These are phyloP conservation scores for Cenopis cana DNA, from an alignment of 2,888 invertebrate genomes.

Conservation along the genomic window DNA sequence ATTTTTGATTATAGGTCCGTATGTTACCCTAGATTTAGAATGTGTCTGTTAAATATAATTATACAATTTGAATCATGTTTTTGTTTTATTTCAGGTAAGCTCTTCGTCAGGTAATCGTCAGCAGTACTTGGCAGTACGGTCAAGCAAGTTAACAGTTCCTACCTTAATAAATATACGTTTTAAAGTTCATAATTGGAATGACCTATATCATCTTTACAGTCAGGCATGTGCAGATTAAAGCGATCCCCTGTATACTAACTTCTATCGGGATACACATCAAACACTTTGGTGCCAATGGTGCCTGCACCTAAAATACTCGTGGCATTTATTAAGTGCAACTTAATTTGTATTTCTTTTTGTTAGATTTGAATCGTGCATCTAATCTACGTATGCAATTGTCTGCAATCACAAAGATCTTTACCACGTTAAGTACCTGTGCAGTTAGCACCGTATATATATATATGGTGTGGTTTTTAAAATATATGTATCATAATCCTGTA, in stretches of 20 bases:
- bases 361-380: too few relatives aligned
- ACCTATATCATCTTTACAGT: too few relatives aligned
- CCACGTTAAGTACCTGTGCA: not conserved
- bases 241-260: too few relatives aligned
- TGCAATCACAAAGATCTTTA: not conserved
- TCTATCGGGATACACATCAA: too few relatives aligned
- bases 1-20: slow-evolving; percentile 1
- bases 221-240: too few relatives aligned
- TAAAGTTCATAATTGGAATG: too few relatives aligned
- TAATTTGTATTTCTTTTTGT: too few relatives aligned
- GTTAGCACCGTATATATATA: not conserved
- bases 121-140: not conserved
- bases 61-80: not conserved
- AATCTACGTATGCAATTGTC: not conserved
- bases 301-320: too few relatives aligned
- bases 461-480: not conserved
- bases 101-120: not conserved
- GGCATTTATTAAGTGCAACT: too few relatives aligned
- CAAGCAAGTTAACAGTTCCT: not conserved
- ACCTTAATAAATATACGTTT: too few relatives aligned
- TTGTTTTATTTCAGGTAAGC: slow-evolving; percentile 39
- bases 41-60: not conserved
- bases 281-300: too few relatives aligned
- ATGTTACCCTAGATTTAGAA: not conserved
- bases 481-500: slow-evolving; percentile 13